Percentiles rank a stretch among this genome's conserved stretches.
These are phyloP conservation scores for Drosophila austrosaltans DNA, from an alignment of 2,888 invertebrate genomes.

Conservation along the genomic window DNA sequence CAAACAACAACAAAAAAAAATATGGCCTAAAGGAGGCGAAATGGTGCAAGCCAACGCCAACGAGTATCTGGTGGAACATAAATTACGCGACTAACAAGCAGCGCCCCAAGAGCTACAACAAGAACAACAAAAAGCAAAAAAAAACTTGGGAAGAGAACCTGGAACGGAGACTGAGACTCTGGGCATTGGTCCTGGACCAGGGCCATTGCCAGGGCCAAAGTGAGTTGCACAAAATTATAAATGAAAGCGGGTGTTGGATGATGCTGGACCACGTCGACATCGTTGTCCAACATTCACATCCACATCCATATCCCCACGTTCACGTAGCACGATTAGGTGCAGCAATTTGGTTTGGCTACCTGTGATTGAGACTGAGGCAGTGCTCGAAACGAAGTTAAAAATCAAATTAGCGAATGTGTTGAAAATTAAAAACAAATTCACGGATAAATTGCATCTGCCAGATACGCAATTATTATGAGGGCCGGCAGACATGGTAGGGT, in stretches of 20 bases:
- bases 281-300: slow-evolving; percentile 4
- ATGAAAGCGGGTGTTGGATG: slow-evolving; percentile 77
- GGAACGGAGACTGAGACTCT: background rate
- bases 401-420: slow-evolving; percentile 84
- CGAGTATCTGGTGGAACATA: slow-evolving; percentile 82
- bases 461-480: slow-evolving; percentile 81
- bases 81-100: slow-evolving; percentile 83
- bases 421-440: slow-evolving; percentile 84
- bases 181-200: slow-evolving; percentile 15
- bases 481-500: slow-evolving; percentile 39
- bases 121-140: slow-evolving; percentile 47
- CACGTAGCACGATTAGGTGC: slow-evolving; percentile 67
- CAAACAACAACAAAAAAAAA: slow-evolving; percentile 58
- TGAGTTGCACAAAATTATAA: slow-evolving; percentile 78
- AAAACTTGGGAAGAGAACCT: slow-evolving; percentile 61
- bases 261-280: slow-evolving; percentile 41
- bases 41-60: slow-evolving; percentile 72
- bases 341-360: slow-evolving; percentile 76
- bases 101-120: slow-evolving; percentile 73
- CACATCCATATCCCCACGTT: slow-evolving; percentile 15
- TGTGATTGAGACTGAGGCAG: slow-evolving; percentile 78
- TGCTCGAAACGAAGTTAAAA: slow-evolving; percentile 82
- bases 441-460: slow-evolving; percentile 83
- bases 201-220: slow-evolving; percentile 47
- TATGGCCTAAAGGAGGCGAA: slow-evolving; percentile 46